Conservation (phyloP, 1,140 invertebrate genomes). For the Cotesia glomerata region DNA sequence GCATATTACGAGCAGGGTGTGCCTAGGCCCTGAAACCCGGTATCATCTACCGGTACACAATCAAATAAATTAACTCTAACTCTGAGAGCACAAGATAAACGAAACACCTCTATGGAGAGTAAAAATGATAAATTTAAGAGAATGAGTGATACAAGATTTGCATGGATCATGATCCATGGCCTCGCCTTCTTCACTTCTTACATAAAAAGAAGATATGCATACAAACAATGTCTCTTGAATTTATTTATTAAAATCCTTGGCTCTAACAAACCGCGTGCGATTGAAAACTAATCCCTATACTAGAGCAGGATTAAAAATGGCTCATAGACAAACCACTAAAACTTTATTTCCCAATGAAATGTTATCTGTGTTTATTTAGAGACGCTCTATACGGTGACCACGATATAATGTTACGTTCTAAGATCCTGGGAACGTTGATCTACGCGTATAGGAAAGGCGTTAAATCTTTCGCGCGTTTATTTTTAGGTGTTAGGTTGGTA, state of each 20-base stretch:
- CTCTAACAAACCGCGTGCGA: background rate
- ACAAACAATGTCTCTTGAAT: too few species aligned
- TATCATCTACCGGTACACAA: slow-evolving; percentile 5
- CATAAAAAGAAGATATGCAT: too few species aligned
- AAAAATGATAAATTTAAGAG: too few species aligned
- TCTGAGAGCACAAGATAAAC: too few species aligned
- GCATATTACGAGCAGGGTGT: slow-evolving; percentile 46
- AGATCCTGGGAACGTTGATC: slow-evolving; percentile 6
- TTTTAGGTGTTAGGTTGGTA: background rate
- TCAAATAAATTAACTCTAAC: background rate
- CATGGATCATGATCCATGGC: too few species aligned
- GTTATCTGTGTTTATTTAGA: background rate
- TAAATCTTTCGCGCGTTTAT: background rate
- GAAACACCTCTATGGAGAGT: too few species aligned
- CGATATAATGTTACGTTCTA: background rate
- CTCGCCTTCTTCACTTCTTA: too few species aligned
- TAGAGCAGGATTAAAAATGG: too few species aligned
- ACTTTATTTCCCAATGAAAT: background rate
- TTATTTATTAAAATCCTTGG: too few species aligned
- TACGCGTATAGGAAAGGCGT: background rate
- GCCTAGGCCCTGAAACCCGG: slow-evolving; percentile 33
- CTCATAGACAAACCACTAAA: too few species aligned
- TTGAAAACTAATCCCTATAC: too few species aligned
- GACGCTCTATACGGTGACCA: background rate
- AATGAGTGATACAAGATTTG: too few species aligned